phyloP scores from a whole-genome alignment of 2,888 invertebrate species.

The Eurois occulta region DNA sequence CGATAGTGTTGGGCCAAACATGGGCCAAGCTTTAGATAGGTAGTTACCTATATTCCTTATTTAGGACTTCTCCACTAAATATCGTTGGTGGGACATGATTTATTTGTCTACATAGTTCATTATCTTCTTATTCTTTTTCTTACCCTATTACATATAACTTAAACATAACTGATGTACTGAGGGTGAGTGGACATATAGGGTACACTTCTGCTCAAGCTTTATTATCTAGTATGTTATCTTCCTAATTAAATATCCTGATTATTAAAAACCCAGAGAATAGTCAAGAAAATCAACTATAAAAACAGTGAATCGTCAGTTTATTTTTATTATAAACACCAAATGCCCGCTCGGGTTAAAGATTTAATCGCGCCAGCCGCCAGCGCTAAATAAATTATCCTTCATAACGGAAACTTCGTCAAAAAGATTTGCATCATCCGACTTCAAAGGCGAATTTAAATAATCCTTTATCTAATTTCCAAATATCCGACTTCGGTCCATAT shows the following conservation, averaged over 20 bases:
- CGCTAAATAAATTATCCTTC: slow-evolving; percentile 42
- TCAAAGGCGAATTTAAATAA: slow-evolving; percentile 53
- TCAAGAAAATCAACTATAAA: neutral
- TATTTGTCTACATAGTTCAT: neutral
- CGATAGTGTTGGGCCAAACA: slow-evolving; percentile 13
- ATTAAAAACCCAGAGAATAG: neutral
- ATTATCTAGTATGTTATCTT: neutral
- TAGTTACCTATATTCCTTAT: neutral
- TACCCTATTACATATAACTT: neutral
- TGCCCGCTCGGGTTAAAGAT: slow-evolving; percentile 20
- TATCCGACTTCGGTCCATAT: slow-evolving; percentile 24
- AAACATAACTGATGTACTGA: neutral
- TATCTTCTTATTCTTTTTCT: neutral
- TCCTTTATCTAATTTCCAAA: slow-evolving; percentile 32
- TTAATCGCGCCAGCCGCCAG: slow-evolving; percentile 30
- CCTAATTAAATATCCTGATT: neutral
- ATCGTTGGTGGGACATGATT: neutral
- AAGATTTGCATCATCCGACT: slow-evolving; percentile 27
- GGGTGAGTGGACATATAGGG: neutral
- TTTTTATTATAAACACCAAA: slow-evolving; percentile 35
- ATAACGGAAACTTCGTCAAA: slow-evolving; percentile 45
- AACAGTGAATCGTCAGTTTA: neutral
- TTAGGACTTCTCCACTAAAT: neutral
- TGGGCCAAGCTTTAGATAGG: neutral
- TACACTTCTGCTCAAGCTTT: neutral